Base-by-base conservation (phyloP, 2,797 vertebrate species). In the Sebastiscus tertius region DNA sequence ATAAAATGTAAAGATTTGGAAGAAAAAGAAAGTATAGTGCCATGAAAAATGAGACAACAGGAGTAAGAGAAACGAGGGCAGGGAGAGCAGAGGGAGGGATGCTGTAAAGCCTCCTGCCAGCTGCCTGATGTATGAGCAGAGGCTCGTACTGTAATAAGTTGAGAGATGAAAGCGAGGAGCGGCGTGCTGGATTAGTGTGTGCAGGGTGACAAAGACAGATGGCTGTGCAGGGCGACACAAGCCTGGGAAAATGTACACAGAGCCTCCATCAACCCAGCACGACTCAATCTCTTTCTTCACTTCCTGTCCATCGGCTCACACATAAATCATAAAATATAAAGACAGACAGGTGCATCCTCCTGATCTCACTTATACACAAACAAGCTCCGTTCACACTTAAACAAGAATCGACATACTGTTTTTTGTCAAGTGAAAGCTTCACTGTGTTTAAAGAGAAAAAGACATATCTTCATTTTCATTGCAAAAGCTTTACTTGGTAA, bases 171-270 rank as follows among this genome's bases (percentile, higher is more conserved):
- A 84, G 80, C 61, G 70, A 86, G 72, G 26, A 42, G 60, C 10
- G 39, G 87, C 63, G 29, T 77, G 52, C 71, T 75, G 77, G 80
- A 84, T 87, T 77, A 80, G 76, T n/a, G 75, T 26, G 73, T n/a
- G 75, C 75, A 3, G 54, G 66, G 77, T 55, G 91, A 92, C 87
- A 85, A 11, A 86, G 92, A 92, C 78, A 85, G 81, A 93, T 79
- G 88, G 81, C 39, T 2, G 68, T 1, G 73, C 59, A 39, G 31
- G 77, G 61, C 59, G 79, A 84, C 87, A 75, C 75, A 77, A 76
- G 80, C 74, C 77, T 27, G 83, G 55, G 83, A 76, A 82, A 79
- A 80, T 66, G 36, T 39, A 78, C 68, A 82, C 63, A 4, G 13
- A 65, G 81, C 59, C 60, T 69, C 81, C 27, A n/a, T 73, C 80